phyloP scores from a whole-genome alignment of 2,797 vertebrate genomes.

The Eurystomus glaucurus region DNA sequence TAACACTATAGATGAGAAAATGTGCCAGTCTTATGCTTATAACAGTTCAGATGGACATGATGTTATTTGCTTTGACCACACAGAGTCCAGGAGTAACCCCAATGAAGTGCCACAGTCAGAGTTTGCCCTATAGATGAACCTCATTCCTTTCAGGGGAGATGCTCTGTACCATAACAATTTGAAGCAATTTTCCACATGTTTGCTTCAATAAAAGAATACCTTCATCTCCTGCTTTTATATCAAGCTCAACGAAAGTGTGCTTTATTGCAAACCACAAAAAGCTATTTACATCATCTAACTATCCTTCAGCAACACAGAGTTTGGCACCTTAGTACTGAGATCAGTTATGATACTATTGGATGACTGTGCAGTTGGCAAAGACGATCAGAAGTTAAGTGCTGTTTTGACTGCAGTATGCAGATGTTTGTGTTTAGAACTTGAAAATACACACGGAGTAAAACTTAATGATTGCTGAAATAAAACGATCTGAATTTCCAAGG shows the following conservation, averaged over 20 bases:
- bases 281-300: slow-evolving; percentile 85
- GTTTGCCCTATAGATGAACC: slow-evolving; percentile 79
- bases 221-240: slow-evolving; percentile 78
- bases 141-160: slow-evolving; percentile 72
- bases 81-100: slow-evolving; percentile 71
- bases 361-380: slow-evolving; percentile 52
- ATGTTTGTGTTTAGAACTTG: slow-evolving; percentile 36
- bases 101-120: slow-evolving; percentile 68
- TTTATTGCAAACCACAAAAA: slow-evolving; percentile 72
- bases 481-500: background rate
- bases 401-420: slow-evolving; percentile 41
- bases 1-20: slow-evolving; percentile 80
- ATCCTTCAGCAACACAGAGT: slow-evolving; percentile 74
- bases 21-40: slow-evolving; percentile 63
- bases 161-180: slow-evolving; percentile 74
- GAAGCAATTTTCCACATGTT: slow-evolving; percentile 84
- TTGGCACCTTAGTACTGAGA: slow-evolving; percentile 51
- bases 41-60: slow-evolving; percentile 74
- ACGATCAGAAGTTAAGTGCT: slow-evolving; percentile 49
- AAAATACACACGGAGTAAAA: background rate
- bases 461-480: slow-evolving; percentile 33
- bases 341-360: slow-evolving; percentile 51
- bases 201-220: slow-evolving; percentile 83
- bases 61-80: slow-evolving; percentile 79
- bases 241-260: slow-evolving; percentile 60